Percentiles rank a stretch among this genome's conserved stretches.
These are phyloP conservation scores for Alosa sapidissima DNA, from an alignment of 2,797 vertebrate species.

Conservation along the genomic window DNA sequence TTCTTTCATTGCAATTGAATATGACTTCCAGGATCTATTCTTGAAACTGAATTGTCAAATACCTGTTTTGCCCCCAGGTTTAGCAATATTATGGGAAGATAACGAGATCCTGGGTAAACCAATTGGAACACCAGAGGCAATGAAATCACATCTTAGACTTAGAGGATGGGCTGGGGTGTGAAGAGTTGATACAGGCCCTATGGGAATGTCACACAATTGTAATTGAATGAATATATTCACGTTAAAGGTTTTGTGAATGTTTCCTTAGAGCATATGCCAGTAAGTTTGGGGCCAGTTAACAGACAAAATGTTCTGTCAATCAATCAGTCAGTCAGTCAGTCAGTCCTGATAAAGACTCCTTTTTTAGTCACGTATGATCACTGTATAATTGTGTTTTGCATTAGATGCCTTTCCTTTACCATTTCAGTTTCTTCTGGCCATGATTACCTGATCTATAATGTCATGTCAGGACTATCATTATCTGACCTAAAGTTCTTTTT, in stretches of 20 bases:
- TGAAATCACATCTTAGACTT: background rate
- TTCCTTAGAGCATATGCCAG: background rate
- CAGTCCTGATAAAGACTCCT: background rate
- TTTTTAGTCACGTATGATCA: background rate
- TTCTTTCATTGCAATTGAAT: background rate
- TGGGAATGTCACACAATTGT: background rate
- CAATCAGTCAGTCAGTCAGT: background rate
- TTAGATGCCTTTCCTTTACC: background rate
- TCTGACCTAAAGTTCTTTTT: background rate
- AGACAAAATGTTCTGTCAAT: background rate
- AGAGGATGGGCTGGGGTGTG: background rate
- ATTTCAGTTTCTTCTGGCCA: background rate
- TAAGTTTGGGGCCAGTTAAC: background rate
- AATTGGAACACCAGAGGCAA: background rate
- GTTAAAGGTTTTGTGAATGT: background rate
- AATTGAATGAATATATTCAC: background rate
- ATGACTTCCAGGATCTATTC: background rate
- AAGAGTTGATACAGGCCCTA: background rate
- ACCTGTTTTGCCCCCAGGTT: background rate
- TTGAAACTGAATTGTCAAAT: background rate
- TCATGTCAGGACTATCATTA: background rate
- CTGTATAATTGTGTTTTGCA: background rate
- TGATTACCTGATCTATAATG: background rate
- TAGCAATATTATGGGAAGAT: background rate
- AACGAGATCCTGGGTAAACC: background rate